Base-by-base conservation (phyloP, 2,113 vertebrate species). In the Elephantulus edwardii region DNA sequence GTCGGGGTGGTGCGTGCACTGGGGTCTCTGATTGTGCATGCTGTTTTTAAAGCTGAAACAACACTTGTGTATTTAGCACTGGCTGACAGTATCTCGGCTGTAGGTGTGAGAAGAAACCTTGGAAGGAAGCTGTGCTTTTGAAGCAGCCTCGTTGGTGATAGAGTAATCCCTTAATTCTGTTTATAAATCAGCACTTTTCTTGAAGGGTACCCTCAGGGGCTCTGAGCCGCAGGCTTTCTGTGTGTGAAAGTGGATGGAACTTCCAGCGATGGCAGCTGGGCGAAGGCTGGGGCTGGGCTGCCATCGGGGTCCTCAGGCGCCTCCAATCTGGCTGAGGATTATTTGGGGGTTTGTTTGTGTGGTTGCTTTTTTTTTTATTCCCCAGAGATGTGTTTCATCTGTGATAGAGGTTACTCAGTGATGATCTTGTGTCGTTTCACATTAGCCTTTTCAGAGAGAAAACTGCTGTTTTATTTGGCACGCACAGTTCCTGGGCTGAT, bases 1-100 rank as follows among this genome's bases (percentile, higher is more conserved):
- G 30, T 4, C 20, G 0, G 17, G 11, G 60, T 6, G 0, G n/a
- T 1, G 1, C 17, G 24, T 8, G 2, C 7, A 1, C 28, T 33
- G 26, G 30, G 35, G 10, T 19, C 22, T n/a, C 0, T 4, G 1
- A 1, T 48, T 28, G 38, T 19, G n/a, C 3, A 1, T 14, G n/a
- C 46, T 56, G 48, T 54, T 83, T 40, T n/a, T 4, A 54, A 83
- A 68, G 86, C 77, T 35, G 89, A 33, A 46, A 26, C n/a, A n/a
- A 8, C 44, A 26, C 30, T 13, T 8, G 13, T 10, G 9, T 12
- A 56, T 7, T 30, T 35, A 0, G 1, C 11, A 1, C 58, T 16
- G 9, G 16, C 48, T 50, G 48, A 50, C 48, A 50, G 8, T 50
- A 10, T 50, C 48, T n/a, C 0, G 0, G 40, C 22, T 33, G 8